Conservation (phyloP, 2,888 invertebrate genomes). For the Mayetiola destructor region DNA sequence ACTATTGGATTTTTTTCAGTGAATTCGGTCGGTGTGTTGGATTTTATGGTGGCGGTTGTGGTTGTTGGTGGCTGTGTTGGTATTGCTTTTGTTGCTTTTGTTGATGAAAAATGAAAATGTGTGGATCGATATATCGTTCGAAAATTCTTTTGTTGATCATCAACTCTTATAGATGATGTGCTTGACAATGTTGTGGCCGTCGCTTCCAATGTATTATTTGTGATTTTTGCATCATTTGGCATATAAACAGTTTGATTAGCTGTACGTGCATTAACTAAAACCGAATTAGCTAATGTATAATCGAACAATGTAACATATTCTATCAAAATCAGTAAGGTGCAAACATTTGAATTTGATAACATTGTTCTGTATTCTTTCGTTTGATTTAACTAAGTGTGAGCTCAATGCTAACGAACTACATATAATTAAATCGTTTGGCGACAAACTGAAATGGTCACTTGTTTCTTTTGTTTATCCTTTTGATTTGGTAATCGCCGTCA, state of each 20-base stretch:
- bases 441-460: too few relatives aligned
- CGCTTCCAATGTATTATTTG: neutral
- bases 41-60: slow-evolving; percentile 4
- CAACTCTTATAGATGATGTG: neutral
- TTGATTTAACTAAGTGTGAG: slow-evolving; percentile 3
- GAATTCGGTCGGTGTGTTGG: too few relatives aligned
- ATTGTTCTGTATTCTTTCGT: slow-evolving; percentile 18
- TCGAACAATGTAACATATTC: slow-evolving; percentile 21
- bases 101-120: neutral
- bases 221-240: neutral
- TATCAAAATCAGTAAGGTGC: slow-evolving; percentile 23
- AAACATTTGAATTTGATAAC: slow-evolving; percentile 24
- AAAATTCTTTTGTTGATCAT: neutral
- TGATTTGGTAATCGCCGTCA: too few relatives aligned
- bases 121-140: neutral
- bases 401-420: too few relatives aligned
- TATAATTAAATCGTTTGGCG: too few relatives aligned
- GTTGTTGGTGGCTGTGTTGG: neutral
- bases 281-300: slow-evolving; percentile 20
- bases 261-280: neutral
- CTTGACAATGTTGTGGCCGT: neutral
- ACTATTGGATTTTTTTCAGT: slow-evolving; percentile 4
- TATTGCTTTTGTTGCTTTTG: neutral
- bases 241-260: neutral
- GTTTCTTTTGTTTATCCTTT: too few relatives aligned